These are phyloP conservation scores for Varanus komodoensis DNA, from an alignment of 2,113 vertebrate species.

Conservation along the genomic window DNA sequence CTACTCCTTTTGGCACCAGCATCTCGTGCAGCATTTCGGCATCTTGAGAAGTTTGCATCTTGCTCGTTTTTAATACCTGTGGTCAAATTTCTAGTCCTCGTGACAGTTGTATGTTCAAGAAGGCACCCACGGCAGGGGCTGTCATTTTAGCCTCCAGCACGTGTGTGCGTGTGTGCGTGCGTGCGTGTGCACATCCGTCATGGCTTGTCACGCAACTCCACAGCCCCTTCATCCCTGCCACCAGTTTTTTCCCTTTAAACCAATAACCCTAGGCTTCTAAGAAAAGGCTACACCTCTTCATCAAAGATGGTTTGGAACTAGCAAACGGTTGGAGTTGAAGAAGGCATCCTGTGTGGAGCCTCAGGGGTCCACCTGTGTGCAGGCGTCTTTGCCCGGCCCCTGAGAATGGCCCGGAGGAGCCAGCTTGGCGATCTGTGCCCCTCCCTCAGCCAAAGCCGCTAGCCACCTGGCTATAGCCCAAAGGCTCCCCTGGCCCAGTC, in stretches of 20 bases:
- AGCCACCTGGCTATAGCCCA: background rate
- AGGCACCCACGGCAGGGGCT: background rate
- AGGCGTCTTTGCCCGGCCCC: background rate
- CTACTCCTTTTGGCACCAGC: background rate
- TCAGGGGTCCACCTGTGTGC: background rate
- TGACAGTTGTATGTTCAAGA: background rate
- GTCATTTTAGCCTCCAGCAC: background rate
- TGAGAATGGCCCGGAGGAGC: background rate
- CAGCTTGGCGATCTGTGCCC: background rate
- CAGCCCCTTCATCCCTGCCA: background rate
- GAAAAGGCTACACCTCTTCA: background rate
- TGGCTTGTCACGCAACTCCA: background rate
- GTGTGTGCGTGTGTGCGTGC: no score
- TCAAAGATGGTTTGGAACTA: background rate
- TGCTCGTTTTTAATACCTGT: background rate
- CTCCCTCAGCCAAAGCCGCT: background rate
- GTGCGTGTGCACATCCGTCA: no score
- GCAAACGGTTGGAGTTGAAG: background rate
- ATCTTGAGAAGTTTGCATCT: background rate
- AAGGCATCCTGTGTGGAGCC: background rate
- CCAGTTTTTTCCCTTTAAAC: background rate
- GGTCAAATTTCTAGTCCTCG: background rate
- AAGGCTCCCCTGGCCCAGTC: background rate
- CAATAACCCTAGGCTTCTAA: rapidly evolving
- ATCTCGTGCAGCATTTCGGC: background rate